phyloP scores from a whole-genome alignment of 2,797 vertebrate species.

The Anguilla obscura region DNA sequence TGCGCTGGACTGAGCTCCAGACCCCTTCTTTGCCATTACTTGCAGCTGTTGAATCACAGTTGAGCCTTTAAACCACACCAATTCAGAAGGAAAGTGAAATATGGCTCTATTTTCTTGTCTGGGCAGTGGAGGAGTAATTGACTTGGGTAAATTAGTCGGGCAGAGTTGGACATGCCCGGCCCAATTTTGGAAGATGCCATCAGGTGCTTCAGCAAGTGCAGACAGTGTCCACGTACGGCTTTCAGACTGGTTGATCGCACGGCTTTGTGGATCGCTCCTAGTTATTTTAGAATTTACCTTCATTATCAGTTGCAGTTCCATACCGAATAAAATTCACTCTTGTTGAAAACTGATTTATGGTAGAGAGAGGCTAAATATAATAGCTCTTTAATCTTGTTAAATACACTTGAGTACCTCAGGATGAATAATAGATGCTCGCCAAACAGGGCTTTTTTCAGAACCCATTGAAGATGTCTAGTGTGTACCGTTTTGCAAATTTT shows the following conservation, averaged over 20 bases:
- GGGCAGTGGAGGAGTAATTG: conserved; percentile 47
- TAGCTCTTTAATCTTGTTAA: conserved; percentile 53
- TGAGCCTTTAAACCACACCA: conserved; percentile 45
- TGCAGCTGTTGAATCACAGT: conserved; percentile 33
- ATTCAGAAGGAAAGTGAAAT: conserved; percentile 29
- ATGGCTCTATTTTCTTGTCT: conserved; percentile 38
- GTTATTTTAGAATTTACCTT: conserved; percentile 40
- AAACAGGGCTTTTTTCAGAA: conserved; percentile 45
- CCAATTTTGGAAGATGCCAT: conserved; percentile 15
- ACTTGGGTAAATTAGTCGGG: conserved; percentile 46
- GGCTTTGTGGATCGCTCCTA: conserved; percentile 42
- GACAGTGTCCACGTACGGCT: conserved; percentile 24
- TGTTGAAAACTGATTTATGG: conserved; percentile 24
- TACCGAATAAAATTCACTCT: background rate
- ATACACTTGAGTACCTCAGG: conserved; percentile 56
- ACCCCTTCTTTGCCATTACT: conserved; percentile 35
- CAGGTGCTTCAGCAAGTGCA: conserved; percentile 14
- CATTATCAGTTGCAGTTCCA: conserved; percentile 14
- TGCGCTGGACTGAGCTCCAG: conserved; percentile 30
- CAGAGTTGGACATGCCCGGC: conserved; percentile 48
- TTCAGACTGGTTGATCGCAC: conserved; percentile 46
- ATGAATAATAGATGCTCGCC: conserved; percentile 37
- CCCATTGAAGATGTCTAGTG: conserved; percentile 33
- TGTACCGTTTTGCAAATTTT: conserved; percentile 45
- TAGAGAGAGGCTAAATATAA: conserved; percentile 26